Percentiles rank a stretch among this genome's conserved stretches.
Evolutionary conservation across 2,797 vertebrate species (phyloP).

Genomic region (Manis javanica): DNA sequence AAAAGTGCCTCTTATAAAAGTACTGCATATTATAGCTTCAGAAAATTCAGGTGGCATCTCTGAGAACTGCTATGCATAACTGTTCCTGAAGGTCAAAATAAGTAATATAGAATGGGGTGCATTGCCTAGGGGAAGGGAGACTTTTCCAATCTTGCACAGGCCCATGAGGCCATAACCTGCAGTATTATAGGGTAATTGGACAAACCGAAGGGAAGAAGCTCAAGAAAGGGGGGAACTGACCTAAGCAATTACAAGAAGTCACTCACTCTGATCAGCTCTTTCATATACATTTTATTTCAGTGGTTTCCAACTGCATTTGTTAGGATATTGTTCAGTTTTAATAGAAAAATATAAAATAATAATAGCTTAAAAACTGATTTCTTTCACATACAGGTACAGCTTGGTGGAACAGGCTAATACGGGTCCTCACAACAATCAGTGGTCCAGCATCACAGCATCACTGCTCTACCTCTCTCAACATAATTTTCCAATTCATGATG

Average conservation of each 20-base stretch:
- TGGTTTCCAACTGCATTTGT: conserved; percentile 29
- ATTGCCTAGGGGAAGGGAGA: not conserved
- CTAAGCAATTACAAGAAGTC: not conserved
- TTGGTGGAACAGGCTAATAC: not conserved
- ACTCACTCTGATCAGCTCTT: not conserved
- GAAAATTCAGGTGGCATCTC: conserved; percentile 50
- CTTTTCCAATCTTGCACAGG: not conserved
- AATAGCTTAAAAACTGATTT: not conserved
- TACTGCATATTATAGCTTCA: conserved; percentile 50
- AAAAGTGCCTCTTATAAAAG: conserved; percentile 66
- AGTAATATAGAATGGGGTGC: not conserved
- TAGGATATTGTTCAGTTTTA: not conserved
- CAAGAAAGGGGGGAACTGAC: not conserved
- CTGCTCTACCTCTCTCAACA: not conserved
- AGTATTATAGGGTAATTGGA: not conserved
- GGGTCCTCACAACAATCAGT: not conserved
- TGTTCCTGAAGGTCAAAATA: conserved; percentile 60
- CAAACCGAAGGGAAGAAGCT: not conserved
- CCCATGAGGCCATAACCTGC: not conserved
- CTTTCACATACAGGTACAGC: not conserved
- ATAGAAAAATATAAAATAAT: not conserved
- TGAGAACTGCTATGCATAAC: conserved; percentile 24
- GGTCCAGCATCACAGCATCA: not conserved
- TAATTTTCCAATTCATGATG: not conserved
- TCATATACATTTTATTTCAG: not conserved